phyloP scores from a whole-genome alignment of 2,888 invertebrate species.

The Trichogramma evanescens region DNA sequence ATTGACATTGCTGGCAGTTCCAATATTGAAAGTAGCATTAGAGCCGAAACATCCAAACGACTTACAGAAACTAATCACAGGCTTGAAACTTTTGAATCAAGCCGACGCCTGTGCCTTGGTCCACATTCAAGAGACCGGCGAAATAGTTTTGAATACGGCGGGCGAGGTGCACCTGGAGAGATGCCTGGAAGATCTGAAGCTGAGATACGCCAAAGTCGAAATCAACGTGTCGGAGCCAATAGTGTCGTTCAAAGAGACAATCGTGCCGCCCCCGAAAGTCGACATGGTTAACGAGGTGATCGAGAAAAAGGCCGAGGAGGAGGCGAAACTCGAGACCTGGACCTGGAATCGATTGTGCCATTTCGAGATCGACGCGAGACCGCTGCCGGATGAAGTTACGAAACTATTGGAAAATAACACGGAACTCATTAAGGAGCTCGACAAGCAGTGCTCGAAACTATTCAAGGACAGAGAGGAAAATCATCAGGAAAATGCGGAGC shows the following conservation, averaged over 20 bases:
- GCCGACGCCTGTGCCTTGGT: constrained; percentile 91
- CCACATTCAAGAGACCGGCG: constrained; percentile 86
- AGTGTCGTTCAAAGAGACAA: constrained; percentile 91
- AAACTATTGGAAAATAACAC: constrained; percentile 64
- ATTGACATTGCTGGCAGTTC: constrained; percentile 66
- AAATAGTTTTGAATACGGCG: constrained; percentile 88
- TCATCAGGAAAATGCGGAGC: not conserved
- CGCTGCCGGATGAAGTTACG: constrained; percentile 67
- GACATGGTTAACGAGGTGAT: constrained; percentile 85
- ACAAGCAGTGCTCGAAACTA: constrained; percentile 46
- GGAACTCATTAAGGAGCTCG: constrained; percentile 63
- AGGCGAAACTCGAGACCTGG: constrained; percentile 41
- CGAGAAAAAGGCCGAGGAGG: constrained; percentile 55
- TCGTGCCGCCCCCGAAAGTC: constrained; percentile 70
- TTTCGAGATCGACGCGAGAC: constrained; percentile 68
- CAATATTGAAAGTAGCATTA: constrained; percentile 88
- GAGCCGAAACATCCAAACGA: constrained; percentile 79
- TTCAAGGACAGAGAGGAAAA: constrained; percentile 20
- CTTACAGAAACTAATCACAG: constrained; percentile 64
- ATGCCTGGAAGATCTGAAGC: constrained; percentile 86
- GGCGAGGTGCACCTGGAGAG: constrained; percentile 96
- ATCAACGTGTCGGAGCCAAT: constrained; percentile 92
- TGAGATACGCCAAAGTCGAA: constrained; percentile 75
- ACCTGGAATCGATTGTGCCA: constrained; percentile 63
- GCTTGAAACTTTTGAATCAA: constrained; percentile 82